phyloP scores from a whole-genome alignment of 1,140 invertebrate species.

The Drosophila gunungcola region DNA sequence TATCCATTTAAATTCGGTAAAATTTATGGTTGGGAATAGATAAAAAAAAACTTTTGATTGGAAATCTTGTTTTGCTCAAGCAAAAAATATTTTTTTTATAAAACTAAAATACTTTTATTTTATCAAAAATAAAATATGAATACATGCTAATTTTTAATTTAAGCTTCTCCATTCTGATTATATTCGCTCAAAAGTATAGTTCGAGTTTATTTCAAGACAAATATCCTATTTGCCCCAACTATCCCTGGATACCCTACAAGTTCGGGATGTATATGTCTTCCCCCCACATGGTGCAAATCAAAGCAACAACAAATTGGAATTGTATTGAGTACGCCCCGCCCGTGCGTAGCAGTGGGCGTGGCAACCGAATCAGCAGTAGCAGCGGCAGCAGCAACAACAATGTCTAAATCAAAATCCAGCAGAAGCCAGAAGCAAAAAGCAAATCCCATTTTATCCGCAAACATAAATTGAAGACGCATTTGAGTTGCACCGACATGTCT shows the following conservation, averaged over 20 bases:
- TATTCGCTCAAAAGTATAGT: too few species aligned
- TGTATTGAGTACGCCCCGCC: constrained; percentile 55
- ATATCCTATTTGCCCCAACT: not conserved
- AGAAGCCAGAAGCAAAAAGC: constrained; percentile 64
- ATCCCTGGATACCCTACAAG: constrained; percentile 8
- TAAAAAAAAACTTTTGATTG: too few species aligned
- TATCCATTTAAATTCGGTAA: too few species aligned
- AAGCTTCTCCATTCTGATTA: too few species aligned
- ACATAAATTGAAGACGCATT: constrained; percentile 81
- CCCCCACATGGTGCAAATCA: constrained; percentile 68
- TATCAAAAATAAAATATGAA: too few species aligned
- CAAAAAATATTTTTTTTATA: too few species aligned
- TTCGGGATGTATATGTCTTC: constrained; percentile 19
- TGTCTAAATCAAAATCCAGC: constrained; percentile 68
- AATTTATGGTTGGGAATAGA: not conserved
- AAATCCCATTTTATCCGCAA: constrained; percentile 83
- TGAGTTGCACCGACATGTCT: constrained; percentile 70
- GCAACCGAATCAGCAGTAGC: not conserved
- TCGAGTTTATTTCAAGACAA: too few species aligned
- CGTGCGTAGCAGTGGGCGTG: constrained; percentile 49
- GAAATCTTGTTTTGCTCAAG: too few species aligned
- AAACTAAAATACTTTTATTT: too few species aligned
- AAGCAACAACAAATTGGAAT: constrained; percentile 80
- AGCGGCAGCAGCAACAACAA: constrained; percentile 45
- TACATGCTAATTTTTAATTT: too few species aligned